phyloP scores from a whole-genome alignment of 2,113 vertebrate species.

The Oreocharis arfaki region DNA sequence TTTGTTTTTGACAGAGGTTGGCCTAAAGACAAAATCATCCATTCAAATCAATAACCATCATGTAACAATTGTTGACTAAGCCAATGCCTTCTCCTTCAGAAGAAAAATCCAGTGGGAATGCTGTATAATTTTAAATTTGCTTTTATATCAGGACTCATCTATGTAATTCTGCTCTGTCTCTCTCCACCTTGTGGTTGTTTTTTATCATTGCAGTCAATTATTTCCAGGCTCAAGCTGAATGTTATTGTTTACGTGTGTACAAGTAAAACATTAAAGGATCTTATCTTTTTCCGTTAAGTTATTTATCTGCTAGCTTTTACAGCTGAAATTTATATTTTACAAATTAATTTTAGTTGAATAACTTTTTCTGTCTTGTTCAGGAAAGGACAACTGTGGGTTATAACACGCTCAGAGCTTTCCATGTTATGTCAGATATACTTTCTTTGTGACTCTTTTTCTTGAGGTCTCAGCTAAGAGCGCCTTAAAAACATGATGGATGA shows the following conservation, averaged over 20 bases:
- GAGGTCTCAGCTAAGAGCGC: neutral
- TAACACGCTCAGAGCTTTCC: neutral
- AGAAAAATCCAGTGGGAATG: neutral
- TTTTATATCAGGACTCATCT: neutral
- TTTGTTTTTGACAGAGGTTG: conserved; percentile 59
- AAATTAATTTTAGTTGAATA: neutral
- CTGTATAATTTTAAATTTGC: neutral
- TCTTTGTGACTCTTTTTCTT: neutral
- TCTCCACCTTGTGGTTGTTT: conserved; percentile 19
- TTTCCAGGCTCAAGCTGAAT: neutral
- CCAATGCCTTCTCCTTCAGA: conserved; percentile 9
- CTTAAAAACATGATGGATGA: neutral
- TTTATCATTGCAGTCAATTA: neutral
- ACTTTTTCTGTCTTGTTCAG: neutral
- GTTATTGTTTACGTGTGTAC: neutral
- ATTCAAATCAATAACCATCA: conserved; percentile 62
- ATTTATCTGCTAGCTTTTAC: neutral
- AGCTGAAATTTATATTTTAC: neutral
- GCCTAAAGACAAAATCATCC: conserved; percentile 53
- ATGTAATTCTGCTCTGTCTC: neutral
- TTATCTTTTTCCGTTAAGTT: neutral
- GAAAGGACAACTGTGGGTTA: neutral
- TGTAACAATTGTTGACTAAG: conserved; percentile 38
- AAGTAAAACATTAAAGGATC: neutral
- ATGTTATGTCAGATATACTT: neutral